Conservation (phyloP, 2,888 invertebrate species). For the Enoplolaimus lenunculus region DNA sequence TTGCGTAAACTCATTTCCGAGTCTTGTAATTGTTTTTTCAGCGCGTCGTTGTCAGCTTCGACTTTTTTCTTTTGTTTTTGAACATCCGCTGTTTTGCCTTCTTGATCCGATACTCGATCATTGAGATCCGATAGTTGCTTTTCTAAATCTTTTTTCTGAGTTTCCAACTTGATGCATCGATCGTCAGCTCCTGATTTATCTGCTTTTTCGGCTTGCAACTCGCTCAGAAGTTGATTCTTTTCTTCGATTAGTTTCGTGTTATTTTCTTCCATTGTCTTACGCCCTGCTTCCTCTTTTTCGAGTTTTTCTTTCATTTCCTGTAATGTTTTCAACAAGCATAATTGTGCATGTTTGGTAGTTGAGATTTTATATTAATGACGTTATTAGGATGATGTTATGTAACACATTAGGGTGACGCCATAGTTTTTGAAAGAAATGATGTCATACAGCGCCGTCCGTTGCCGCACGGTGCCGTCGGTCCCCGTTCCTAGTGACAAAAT, state of each 20-base stretch:
- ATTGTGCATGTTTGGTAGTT: no score
- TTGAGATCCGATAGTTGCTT: slow-evolving; percentile 29
- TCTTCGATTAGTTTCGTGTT: not conserved
- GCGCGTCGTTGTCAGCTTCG: slow-evolving; percentile 78
- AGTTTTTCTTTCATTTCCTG: not conserved
- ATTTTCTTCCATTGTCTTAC: not conserved
- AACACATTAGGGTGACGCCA: no score
- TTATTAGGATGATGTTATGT: no score
- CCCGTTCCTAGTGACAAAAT: no score
- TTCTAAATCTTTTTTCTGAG: slow-evolving; percentile 16
- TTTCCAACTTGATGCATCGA: slow-evolving; percentile 6
- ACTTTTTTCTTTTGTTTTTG: slow-evolving; percentile 50
- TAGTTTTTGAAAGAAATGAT: no score
- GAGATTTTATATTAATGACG: no score
- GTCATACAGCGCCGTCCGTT: no score
- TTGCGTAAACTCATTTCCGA: slow-evolving; percentile 36
- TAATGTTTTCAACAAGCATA: no score
- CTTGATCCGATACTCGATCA: slow-evolving; percentile 48
- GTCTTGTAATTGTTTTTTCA: slow-evolving; percentile 43
- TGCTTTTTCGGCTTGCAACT: not conserved
- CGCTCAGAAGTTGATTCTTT: not conserved
- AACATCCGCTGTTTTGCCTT: slow-evolving; percentile 36
- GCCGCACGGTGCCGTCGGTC: no score
- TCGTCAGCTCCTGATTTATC: not conserved
- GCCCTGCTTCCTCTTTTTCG: not conserved